Conservation (phyloP, 1,140 invertebrate genomes). For the Diuraphis noxia region DNA sequence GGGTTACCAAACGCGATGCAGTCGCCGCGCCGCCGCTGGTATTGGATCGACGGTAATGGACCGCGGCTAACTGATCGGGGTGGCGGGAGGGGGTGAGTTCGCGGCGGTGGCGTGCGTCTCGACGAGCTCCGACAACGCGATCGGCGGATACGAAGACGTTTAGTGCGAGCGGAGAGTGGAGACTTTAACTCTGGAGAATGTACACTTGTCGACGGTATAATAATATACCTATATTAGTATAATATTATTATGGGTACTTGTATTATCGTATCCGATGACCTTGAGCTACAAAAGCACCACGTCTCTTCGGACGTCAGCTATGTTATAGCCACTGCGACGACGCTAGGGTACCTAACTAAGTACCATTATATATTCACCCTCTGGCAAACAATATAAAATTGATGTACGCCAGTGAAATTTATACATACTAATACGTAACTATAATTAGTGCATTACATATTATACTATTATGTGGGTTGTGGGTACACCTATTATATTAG, state of each 20-base stretch:
- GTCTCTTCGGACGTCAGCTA: neutral
- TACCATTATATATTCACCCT: neutral
- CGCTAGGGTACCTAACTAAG: neutral
- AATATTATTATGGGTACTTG: neutral
- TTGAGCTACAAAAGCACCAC: slow-evolving; percentile 1
- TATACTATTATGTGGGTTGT: neutral
- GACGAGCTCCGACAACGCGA: neutral
- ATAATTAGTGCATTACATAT: neutral
- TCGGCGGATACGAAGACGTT: neutral
- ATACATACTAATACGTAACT: neutral
- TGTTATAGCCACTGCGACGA: neutral
- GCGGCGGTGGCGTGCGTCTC: neutral
- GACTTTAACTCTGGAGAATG: neutral
- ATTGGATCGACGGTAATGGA: neutral
- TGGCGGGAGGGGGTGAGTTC: too few species aligned
- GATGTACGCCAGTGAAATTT: neutral
- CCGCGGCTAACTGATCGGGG: neutral
- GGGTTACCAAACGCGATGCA: neutral
- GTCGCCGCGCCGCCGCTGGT: neutral
- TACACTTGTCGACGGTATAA: neutral
- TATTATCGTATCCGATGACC: neutral
- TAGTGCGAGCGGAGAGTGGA: neutral
- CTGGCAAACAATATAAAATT: neutral
- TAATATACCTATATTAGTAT: neutral
- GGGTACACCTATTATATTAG: neutral